These are phyloP conservation scores for Lampropteryx suffumata DNA, from an alignment of 2,888 invertebrate species.

Conservation along the genomic window DNA sequence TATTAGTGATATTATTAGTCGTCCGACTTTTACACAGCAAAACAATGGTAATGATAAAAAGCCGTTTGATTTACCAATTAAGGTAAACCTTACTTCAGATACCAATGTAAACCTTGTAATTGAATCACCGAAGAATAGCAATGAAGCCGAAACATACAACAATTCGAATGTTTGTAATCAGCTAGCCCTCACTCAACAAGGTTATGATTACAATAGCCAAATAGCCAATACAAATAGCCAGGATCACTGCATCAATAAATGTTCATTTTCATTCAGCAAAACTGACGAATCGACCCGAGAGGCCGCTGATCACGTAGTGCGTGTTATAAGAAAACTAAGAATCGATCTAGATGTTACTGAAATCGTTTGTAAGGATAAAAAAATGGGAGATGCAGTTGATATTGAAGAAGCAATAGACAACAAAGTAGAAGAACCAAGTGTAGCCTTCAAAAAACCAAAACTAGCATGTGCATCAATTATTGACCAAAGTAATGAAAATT, in stretches of 20 bases:
- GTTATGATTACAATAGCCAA: background rate
- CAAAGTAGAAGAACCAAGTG: background rate
- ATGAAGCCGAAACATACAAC: background rate
- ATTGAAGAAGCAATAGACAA: background rate
- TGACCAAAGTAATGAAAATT: background rate
- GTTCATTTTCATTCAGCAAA: constrained; percentile 50
- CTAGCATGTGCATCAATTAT: background rate
- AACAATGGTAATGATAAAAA: background rate
- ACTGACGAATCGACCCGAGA: constrained; percentile 50
- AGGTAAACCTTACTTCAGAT: background rate
- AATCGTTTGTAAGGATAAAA: constrained; percentile 36
- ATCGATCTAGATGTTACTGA: constrained; percentile 63
- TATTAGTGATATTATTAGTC: background rate
- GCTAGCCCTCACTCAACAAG: background rate
- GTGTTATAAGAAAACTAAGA: constrained; percentile 57
- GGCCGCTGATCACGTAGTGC: constrained; percentile 42
- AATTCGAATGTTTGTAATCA: background rate
- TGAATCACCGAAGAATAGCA: background rate
- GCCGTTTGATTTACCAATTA: background rate
- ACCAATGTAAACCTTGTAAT: background rate
- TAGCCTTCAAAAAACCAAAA: background rate
- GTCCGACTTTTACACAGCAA: background rate
- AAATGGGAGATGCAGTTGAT: constrained; percentile 1
- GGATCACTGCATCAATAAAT: constrained; percentile 42
- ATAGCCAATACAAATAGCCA: constrained; percentile 2